Conservation (phyloP, 1,140 invertebrate species). For the Steinernema feltiae region DNA sequence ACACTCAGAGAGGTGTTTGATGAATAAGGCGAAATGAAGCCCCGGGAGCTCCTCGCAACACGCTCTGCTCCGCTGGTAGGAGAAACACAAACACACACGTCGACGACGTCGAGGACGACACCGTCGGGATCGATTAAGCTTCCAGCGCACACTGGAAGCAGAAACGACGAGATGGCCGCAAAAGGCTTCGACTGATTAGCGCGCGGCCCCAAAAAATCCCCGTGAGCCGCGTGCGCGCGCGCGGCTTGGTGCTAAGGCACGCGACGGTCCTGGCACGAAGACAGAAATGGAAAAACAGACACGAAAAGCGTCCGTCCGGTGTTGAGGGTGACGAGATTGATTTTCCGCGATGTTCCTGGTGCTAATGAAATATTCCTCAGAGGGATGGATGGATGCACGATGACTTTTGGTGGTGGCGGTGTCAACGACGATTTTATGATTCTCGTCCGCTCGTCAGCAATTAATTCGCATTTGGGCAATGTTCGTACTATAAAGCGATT, state of each 20-base stretch:
- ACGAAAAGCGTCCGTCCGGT: constrained; percentile 3
- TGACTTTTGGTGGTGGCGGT: background rate
- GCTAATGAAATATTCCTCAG: constrained; percentile 3
- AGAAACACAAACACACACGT: no score
- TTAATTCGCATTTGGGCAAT: background rate
- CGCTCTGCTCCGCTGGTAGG: no score
- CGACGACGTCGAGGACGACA: background rate
- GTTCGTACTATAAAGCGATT: background rate
- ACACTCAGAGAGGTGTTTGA: background rate
- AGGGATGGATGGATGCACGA: no score
- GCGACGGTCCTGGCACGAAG: background rate
- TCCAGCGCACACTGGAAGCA: no score
- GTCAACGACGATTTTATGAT: background rate
- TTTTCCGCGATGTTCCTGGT: no score
- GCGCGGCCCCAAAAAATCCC: background rate
- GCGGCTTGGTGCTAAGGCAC: background rate
- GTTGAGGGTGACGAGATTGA: constrained; percentile 6
- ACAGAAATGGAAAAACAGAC: background rate
- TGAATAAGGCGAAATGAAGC: constrained; percentile 12
- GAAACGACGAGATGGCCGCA: no score
- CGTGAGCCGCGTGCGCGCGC: no score
- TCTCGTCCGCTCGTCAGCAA: background rate
- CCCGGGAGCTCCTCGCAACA: background rate
- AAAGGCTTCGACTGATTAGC: constrained; percentile 11
- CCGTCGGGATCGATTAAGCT: constrained; percentile 13